Evolutionary conservation across 2,888 invertebrate species (phyloP), one percentile per base, ranked within the genome.

Genomic region (Macropis europaea): DNA sequence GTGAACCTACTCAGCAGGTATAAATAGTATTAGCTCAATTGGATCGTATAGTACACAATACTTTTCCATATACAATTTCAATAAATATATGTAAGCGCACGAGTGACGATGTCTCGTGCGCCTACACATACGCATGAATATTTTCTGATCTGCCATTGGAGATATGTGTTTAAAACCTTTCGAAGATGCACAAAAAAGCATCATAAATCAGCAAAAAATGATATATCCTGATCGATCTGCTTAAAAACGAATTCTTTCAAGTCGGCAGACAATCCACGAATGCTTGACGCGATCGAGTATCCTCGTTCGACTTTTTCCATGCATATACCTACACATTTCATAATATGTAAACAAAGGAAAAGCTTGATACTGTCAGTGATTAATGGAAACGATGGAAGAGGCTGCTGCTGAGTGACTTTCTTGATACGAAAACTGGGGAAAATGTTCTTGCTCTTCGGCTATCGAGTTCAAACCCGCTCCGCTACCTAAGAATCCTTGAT

Each of bases 401-500:
- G 86, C 87, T 53, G 89, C 88, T 19, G 88, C 88, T 42, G 90
- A 89, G 75, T 89, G 90, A 76, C 89, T 89, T 59, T 89, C 90
- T 62, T 90, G 90, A 73, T 91, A 91, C 62, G 93, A 93, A 89
- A 95, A 95, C 84, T 94, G 93, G 32, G 92, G 92, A 88, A 95
- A 95, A 87, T 94, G 92, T 45, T 93, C 93, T 79, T 92, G 91
- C 82, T 93, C 93, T 84, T 94, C 94, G n/a, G 91, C 91, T 74
- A 94, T 93, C 60, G 92, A 92, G 79, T 92, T 92, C 48, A 94
- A 88, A n/a, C 91, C 91, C 9, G 91, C 91, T 9, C 89, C 90
- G 64, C 86, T 87, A 17, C 86, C 82, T n/a, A 85, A 73, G 24
- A 79, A 79, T 11, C 89, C 92, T 79, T 93, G 92, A 89, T 96